These are phyloP conservation scores for Taxidea taxus DNA, from an alignment of 2,113 vertebrate species.

Conservation along the genomic window DNA sequence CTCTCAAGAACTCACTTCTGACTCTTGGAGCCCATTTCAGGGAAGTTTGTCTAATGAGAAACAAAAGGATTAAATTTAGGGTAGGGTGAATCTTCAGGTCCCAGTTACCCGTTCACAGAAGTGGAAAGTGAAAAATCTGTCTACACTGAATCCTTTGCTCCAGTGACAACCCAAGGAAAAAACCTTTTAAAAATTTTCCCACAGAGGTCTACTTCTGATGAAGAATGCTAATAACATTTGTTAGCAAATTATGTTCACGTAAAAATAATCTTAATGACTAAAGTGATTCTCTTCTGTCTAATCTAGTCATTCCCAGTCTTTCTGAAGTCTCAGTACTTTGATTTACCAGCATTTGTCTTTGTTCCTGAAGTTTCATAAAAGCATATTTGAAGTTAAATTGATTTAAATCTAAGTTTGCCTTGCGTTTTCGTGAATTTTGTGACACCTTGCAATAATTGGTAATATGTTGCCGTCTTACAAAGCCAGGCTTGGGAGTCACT, in stretches of 20 bases:
- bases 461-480: background rate
- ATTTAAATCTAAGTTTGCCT: background rate
- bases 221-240: background rate
- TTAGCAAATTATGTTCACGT: background rate
- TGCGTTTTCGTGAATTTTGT: background rate
- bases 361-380: background rate
- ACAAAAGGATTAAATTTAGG: background rate
- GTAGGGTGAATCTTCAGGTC: background rate
- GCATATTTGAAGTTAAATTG: background rate
- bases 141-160: background rate
- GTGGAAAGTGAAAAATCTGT: background rate
- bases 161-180: background rate
- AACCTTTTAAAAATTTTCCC: background rate
- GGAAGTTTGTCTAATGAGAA: background rate
- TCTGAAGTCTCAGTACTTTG: background rate
- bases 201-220: background rate
- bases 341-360: background rate
- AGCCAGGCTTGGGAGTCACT: background rate
- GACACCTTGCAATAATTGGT: background rate
- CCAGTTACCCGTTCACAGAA: background rate
- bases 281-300: background rate
- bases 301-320: background rate
- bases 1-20: background rate
- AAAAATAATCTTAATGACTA: background rate
- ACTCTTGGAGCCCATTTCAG: background rate